phyloP scores from a whole-genome alignment of 2,113 vertebrate genomes.

The Tychaedon coryphoeus region DNA sequence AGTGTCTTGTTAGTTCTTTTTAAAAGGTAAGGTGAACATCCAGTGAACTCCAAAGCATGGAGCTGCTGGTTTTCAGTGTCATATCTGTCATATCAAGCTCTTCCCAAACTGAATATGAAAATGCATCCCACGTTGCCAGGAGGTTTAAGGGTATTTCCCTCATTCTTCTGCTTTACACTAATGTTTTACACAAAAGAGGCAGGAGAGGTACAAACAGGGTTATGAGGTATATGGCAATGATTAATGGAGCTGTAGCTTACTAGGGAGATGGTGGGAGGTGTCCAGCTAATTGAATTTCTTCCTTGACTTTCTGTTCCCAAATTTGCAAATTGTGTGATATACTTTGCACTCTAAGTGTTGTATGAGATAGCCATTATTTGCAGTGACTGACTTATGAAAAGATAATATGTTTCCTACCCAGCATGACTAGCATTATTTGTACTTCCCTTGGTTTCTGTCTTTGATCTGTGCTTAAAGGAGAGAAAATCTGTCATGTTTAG shows the following conservation, averaged over 20 bases:
- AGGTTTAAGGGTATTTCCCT: background rate
- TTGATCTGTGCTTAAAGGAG: background rate
- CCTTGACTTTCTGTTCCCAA: background rate
- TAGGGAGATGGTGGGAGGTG: background rate
- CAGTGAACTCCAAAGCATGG: background rate
- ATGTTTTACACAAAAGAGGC: background rate
- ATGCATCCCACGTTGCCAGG: fast-evolving
- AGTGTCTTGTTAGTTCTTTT: background rate
- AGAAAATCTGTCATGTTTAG: background rate
- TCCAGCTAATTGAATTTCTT: background rate
- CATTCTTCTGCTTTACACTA: background rate
- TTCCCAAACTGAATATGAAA: background rate
- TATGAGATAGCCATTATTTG: background rate
- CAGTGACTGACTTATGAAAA: background rate
- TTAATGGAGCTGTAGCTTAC: background rate
- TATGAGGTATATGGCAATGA: background rate
- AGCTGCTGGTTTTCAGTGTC: background rate
- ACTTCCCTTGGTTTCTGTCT: background rate
- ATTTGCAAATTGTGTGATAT: background rate
- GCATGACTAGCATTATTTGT: background rate
- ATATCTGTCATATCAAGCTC: background rate
- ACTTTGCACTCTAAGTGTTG: background rate
- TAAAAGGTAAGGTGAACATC: background rate
- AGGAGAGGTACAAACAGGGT: background rate
- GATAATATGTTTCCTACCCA: background rate